phyloP scores from a whole-genome alignment of 2,888 invertebrate genomes.

The Drosophila mercatorum region DNA sequence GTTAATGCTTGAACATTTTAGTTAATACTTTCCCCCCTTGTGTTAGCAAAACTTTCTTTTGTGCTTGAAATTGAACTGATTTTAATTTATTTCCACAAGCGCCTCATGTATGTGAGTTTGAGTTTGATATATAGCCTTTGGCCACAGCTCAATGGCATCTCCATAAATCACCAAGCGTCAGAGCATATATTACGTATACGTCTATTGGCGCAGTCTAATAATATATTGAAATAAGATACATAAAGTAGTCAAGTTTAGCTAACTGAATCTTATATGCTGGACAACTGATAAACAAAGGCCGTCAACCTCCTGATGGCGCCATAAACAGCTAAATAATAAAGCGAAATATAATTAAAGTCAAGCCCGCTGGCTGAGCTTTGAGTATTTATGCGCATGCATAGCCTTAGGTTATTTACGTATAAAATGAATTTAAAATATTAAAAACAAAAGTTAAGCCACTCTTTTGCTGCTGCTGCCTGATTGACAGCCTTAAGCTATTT shows the following conservation, averaged over 20 bases:
- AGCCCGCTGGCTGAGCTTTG: neutral
- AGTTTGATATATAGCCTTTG: conserved; percentile 2
- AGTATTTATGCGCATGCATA: neutral
- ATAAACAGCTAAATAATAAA: neutral
- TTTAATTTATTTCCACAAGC: neutral
- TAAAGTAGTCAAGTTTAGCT: neutral
- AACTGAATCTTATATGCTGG: neutral
- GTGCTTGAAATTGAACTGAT: neutral
- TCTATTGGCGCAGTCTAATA: neutral
- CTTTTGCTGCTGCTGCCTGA: neutral
- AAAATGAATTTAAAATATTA: conserved; percentile 2
- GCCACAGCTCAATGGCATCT: neutral
- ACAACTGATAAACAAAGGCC: neutral
- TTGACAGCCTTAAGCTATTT: conserved; percentile 1
- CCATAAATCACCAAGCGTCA: conserved; percentile 4
- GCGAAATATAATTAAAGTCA: neutral
- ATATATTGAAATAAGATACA: conserved; percentile 4
- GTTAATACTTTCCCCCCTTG: neutral
- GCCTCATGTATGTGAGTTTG: neutral
- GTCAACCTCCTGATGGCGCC: neutral
- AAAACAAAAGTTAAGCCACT: conserved; percentile 2
- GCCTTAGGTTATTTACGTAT: neutral
- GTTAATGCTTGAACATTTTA: neutral
- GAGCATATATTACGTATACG: neutral
- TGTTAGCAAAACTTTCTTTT: neutral